Conservation (phyloP, 2,888 invertebrate species). For the Yponomeuta malinellus region DNA sequence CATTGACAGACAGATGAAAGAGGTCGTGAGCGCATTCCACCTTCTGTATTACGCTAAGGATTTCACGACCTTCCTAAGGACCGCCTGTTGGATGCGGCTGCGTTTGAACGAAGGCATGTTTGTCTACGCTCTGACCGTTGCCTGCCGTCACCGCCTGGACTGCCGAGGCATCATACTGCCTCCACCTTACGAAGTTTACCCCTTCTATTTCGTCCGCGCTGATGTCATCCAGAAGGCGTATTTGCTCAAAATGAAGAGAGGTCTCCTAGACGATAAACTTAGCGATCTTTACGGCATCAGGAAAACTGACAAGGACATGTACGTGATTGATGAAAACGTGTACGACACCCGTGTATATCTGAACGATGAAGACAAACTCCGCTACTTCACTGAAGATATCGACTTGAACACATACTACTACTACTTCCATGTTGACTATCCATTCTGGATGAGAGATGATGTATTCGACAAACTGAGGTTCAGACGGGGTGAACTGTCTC, state of each 20-base stretch:
- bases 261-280: conserved; percentile 61
- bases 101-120: conserved; percentile 76
- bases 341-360: conserved; percentile 73
- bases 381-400: conserved; percentile 81
- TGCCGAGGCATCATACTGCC: conserved; percentile 70
- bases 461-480: conserved; percentile 47
- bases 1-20: conserved; percentile 65
- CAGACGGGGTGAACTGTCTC: conserved; percentile 72
- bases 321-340: conserved; percentile 80
- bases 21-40: conserved; percentile 71
- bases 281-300: conserved; percentile 70
- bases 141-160: conserved; percentile 69
- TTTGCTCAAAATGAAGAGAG: conserved; percentile 67
- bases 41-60: conserved; percentile 72
- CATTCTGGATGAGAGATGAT: conserved; percentile 77
- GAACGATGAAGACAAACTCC: conserved; percentile 73
- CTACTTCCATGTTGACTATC: conserved; percentile 76
- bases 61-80: conserved; percentile 65
- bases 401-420: conserved; percentile 79
- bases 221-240: conserved; percentile 78
- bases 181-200: conserved; percentile 77
- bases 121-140: conserved; percentile 71
- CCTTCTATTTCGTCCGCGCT: conserved; percentile 80
- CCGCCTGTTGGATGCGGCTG: conserved; percentile 70
- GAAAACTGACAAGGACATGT: conserved; percentile 65